A percentile compares a stretch with the other conserved stretches of the same genome.
phyloP scores from a whole-genome alignment of 2,888 invertebrate genomes.

The Oxyteleia sp. region DNA sequence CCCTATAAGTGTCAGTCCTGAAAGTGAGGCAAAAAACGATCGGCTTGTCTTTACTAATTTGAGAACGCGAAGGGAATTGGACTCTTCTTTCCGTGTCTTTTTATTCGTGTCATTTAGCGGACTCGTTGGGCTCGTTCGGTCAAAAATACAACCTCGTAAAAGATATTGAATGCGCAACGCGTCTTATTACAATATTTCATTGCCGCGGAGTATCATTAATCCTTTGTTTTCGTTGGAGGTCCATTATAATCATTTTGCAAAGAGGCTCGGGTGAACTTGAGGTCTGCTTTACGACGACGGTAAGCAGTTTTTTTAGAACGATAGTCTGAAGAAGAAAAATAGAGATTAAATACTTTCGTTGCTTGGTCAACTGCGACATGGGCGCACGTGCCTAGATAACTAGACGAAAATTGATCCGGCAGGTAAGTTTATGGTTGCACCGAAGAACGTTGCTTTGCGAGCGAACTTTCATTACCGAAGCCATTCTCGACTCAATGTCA shows the following conservation, averaged over 20 bases:
- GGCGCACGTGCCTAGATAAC: too few relatives aligned
- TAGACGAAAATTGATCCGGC: too few relatives aligned
- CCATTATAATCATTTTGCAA: background rate
- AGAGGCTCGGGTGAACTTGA: background rate
- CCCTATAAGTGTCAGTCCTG: constrained; percentile 64
- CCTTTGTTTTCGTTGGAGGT: constrained; percentile 22
- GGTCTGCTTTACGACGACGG: constrained; percentile 1
- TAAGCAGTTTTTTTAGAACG: background rate
- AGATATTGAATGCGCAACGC: constrained; percentile 36
- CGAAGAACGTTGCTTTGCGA: background rate
- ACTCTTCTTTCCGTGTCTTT: constrained; percentile 55
- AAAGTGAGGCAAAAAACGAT: constrained; percentile 74
- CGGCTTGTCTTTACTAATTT: constrained; percentile 70
- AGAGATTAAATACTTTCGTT: too few relatives aligned
- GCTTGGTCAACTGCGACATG: too few relatives aligned
- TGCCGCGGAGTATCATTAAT: constrained; percentile 4
- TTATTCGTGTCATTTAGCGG: constrained; percentile 41
- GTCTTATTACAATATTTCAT: constrained; percentile 39
- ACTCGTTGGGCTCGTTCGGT: constrained; percentile 45
- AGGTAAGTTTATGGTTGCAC: too few relatives aligned
- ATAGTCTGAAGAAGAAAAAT: background rate
- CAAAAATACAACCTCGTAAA: constrained; percentile 54
- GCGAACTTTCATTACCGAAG: background rate
- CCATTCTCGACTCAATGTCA: background rate
- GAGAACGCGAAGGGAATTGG: constrained; percentile 57